A percentile compares a stretch with the other conserved stretches of the same genome.
Evolutionary conservation across 37 sponge, comb jelly and placozoan species (phyloP).

Genomic region (Cladorhizidae sp.): DNA sequence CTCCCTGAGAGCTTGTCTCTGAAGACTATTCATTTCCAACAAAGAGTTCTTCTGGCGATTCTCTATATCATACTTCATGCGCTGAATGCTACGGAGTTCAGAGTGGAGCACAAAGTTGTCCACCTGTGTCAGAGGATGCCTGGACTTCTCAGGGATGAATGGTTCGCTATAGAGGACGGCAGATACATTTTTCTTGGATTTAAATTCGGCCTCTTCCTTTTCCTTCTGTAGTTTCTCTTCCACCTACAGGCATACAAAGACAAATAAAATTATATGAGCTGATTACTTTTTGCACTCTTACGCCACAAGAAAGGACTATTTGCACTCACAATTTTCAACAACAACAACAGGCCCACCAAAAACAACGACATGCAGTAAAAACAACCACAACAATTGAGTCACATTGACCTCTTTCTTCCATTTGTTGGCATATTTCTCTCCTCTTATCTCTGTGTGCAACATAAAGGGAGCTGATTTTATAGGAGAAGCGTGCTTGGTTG

Average conservation of each 20-base stretch:
- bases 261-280: neutral
- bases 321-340: too few relatives aligned
- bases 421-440: conserved; percentile 32
- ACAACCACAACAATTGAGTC: too few relatives aligned
- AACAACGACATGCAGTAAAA: too few relatives aligned
- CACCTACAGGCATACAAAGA: conserved; percentile 17
- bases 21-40: conserved; percentile 30
- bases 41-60: conserved; percentile 5
- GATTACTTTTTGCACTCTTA: neutral
- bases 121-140: conserved; percentile 43
- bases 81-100: conserved; percentile 58
- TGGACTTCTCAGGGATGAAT: conserved; percentile 41
- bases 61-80: conserved; percentile 48
- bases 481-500: neutral
- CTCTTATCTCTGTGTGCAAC: conserved; percentile 66
- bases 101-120: conserved; percentile 56
- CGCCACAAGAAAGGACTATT: neutral
- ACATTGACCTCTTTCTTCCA: conserved; percentile 52
- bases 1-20: conserved; percentile 35
- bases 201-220: conserved; percentile 47
- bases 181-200: conserved; percentile 32
- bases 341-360: too few relatives aligned
- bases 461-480: conserved; percentile 57
- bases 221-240: conserved; percentile 20
- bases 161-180: conserved; percentile 50